Percentiles rank a stretch among this genome's conserved stretches.
phyloP scores from a whole-genome alignment of 1,140 invertebrate genomes.

The Apis florea region DNA sequence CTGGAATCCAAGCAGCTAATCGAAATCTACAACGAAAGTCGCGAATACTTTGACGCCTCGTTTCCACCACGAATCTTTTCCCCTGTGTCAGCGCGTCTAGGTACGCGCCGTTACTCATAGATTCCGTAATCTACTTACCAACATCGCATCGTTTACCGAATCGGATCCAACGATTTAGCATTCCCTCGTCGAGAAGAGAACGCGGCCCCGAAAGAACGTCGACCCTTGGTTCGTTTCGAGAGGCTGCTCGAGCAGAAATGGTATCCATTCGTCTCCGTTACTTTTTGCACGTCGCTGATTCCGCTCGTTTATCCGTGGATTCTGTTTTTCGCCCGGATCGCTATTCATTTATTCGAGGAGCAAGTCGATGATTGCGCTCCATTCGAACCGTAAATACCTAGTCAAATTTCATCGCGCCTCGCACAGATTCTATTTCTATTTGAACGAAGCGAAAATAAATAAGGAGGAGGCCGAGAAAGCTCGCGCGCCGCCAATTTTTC shows the following conservation, averaged over 20 bases:
- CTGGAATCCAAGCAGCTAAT: not conserved
- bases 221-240: constrained; percentile 10
- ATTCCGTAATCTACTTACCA: constrained; percentile 8
- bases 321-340: not conserved
- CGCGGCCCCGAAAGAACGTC: not conserved
- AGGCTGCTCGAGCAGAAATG: not conserved
- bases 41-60: too few relatives aligned
- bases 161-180: constrained; percentile 15
- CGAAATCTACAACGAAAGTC: not conserved
- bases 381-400: not conserved
- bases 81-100: constrained; percentile 2
- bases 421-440: not conserved
- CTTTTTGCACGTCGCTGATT: not conserved
- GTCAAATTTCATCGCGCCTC: not conserved
- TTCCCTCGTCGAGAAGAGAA: not conserved
- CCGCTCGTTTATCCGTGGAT: not conserved
- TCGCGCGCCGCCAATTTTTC: constrained; percentile 4
- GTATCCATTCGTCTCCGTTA: not conserved
- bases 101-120: not conserved
- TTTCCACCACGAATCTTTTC: too few relatives aligned
- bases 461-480: not conserved
- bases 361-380: not conserved
- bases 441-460: not conserved
- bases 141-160: not conserved
- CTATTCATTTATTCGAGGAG: not conserved